Percentiles rank a stretch among this genome's conserved stretches.
These are phyloP conservation scores for Riparia riparia DNA, from an alignment of 2,113 vertebrate genomes.

Conservation along the genomic window DNA sequence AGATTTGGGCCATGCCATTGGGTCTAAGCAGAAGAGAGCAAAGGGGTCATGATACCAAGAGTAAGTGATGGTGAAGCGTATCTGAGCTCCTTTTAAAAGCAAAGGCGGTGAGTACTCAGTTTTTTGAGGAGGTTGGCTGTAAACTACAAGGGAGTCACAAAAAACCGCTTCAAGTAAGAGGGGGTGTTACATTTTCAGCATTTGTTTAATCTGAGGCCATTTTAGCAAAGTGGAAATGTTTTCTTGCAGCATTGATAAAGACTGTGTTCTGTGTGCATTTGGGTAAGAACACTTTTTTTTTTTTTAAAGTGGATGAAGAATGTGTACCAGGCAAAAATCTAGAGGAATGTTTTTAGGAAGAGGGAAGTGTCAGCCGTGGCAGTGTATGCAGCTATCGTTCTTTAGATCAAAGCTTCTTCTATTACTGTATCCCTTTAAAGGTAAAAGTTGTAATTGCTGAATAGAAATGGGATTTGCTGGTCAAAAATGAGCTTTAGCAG, in stretches of 20 bases:
- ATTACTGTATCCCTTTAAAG: neutral
- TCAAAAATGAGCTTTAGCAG: neutral
- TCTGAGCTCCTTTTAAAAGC: neutral
- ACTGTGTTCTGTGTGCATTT: neutral
- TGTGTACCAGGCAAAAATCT: neutral
- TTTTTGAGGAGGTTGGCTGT: neutral
- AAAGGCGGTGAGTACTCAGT: accelerated
- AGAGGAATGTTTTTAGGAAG: neutral
- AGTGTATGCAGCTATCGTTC: neutral
- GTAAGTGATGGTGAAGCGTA: neutral
- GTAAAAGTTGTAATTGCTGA: neutral
- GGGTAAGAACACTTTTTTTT: accelerated
- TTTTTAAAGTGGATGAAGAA: neutral
- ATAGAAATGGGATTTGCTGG: neutral
- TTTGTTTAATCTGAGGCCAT: neutral
- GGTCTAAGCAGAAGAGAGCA: neutral
- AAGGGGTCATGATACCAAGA: neutral
- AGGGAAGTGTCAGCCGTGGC: neutral
- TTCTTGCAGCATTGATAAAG: neutral
- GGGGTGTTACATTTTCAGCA: neutral
- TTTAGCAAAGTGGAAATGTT: neutral
- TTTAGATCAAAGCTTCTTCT: neutral
- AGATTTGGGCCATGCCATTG: neutral
- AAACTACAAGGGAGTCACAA: neutral
- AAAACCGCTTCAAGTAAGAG: neutral